Evolutionary conservation across 2,797 vertebrate species (phyloP), one percentile per base, ranked within the genome.

Genomic region (Melanotaenia pygmaea): DNA sequence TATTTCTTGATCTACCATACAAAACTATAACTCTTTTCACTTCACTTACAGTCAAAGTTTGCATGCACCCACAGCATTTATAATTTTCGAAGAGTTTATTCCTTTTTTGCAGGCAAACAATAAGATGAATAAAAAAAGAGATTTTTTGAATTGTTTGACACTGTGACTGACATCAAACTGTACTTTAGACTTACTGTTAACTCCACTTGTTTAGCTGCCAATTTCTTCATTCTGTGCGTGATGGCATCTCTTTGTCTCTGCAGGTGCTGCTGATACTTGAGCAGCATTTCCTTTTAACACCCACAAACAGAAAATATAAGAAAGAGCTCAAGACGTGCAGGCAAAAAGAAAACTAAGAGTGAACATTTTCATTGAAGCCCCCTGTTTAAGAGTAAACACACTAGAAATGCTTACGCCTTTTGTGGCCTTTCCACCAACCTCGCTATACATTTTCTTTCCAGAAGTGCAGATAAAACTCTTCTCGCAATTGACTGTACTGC

Each of bases 201-300:
- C 51, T 89, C 88, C 14, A 59, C 72, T 76, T 93, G 88, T 72
- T 92, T 93, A 1, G 84, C 86, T 24, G 86, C 86, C 57, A 92
- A 70, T 72, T 91, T 92, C 82, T 90, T 88, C 79, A 91, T 92
- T 72, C 88, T 85, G 78, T 77, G 80, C 16, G 77, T 56, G 20
- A 93, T 10, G 37, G 67, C 64, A 13, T 93, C 81, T 78, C 64
- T 88, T 74, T 93, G 91, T 65, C 45, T 87, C 78, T 86, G 84
- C 69, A 94, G 78, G 58, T 81, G 30, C 69, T 88, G 84, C 70
- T 89, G 87, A 24, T 80, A 70, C 63, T 79, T 92, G 37, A 76
- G 63, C 7, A 80, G 35, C 11, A n/a, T 68, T 54, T 92, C 88
- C 91, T 90, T 73, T n/a, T 1, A 28, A 75, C 11, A 70, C 20